These are phyloP conservation scores for Athalia rosae DNA, from an alignment of 2,888 invertebrate genomes.

Conservation along the genomic window DNA sequence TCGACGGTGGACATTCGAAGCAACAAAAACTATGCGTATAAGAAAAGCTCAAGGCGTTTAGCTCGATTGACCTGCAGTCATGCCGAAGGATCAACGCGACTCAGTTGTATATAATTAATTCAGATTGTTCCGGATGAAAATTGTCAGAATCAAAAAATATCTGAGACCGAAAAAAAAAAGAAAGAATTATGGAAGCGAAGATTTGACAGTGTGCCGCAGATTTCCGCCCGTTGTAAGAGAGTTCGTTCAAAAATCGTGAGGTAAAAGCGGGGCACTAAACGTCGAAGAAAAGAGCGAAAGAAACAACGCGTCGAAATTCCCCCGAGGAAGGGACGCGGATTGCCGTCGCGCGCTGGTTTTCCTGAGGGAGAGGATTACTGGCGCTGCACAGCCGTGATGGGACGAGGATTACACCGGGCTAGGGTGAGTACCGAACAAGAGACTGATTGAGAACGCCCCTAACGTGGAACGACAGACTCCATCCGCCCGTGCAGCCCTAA, in stretches of 20 bases:
- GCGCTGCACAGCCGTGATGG: constrained; percentile 57
- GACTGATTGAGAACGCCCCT: constrained; percentile 77
- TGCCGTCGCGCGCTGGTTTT: constrained; percentile 53
- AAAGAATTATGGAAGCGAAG: too few species aligned
- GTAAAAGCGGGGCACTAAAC: constrained; percentile 11
- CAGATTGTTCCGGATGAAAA: too few species aligned
- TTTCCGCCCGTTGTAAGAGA: too few species aligned
- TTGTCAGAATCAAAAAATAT: too few species aligned
- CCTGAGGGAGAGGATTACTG: constrained; percentile 70
- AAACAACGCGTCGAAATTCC: constrained; percentile 57
- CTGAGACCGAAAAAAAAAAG: too few species aligned
- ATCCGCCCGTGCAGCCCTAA: constrained; percentile 73
- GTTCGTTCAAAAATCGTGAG: background rate
- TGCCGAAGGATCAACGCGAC: too few species aligned
- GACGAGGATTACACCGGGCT: constrained; percentile 68
- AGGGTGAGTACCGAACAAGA: constrained; percentile 67
- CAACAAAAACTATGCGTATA: constrained; percentile 1
- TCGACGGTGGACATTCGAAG: too few species aligned
- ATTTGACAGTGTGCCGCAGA: too few species aligned
- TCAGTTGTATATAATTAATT: too few species aligned
- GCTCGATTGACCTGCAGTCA: constrained; percentile 19
- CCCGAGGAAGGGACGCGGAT: constrained; percentile 47
- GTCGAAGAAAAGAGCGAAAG: constrained; percentile 54
- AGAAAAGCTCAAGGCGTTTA: constrained; percentile 18
- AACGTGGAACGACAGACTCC: constrained; percentile 76